Conservation (phyloP, 2,113 vertebrate species). For the Leucosticte australis region DNA sequence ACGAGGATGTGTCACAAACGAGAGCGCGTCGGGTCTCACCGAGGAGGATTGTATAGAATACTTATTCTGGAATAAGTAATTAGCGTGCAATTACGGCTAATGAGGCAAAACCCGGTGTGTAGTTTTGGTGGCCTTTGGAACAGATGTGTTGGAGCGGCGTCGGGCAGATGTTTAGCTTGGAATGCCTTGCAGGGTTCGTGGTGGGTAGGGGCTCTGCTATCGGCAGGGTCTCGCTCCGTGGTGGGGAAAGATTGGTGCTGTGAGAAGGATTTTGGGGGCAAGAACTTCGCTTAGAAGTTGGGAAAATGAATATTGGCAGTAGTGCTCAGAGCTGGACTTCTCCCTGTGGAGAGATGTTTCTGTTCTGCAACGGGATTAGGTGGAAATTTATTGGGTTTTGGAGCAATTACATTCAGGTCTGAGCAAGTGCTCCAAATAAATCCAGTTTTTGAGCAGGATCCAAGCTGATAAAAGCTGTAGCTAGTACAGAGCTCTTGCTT, state of each 20-base stretch:
- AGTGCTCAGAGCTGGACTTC: neutral
- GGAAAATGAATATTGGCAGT: neutral
- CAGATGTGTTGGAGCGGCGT: neutral
- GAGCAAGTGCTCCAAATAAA: neutral
- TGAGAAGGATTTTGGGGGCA: neutral
- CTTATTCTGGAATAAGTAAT: neutral
- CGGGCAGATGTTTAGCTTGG: neutral
- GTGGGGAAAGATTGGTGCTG: neutral
- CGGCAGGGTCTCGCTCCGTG: rapidly evolving
- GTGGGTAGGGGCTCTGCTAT: neutral
- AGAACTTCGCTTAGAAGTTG: neutral
- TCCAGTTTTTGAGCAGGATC: neutral
- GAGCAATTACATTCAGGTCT: rapidly evolving
- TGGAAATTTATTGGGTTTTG: neutral
- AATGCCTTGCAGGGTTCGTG: neutral
- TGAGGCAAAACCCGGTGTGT: neutral
- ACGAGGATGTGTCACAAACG: neutral
- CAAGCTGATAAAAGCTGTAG: neutral
- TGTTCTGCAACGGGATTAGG: neutral
- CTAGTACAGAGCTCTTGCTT: rapidly evolving
- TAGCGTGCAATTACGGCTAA: neutral
- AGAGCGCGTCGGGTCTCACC: neutral
- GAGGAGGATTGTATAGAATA: neutral
- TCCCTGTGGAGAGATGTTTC: neutral
- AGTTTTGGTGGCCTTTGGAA: neutral